Conservation (phyloP, 2,113 vertebrate genomes). For the Epinephelus lanceolatus region DNA sequence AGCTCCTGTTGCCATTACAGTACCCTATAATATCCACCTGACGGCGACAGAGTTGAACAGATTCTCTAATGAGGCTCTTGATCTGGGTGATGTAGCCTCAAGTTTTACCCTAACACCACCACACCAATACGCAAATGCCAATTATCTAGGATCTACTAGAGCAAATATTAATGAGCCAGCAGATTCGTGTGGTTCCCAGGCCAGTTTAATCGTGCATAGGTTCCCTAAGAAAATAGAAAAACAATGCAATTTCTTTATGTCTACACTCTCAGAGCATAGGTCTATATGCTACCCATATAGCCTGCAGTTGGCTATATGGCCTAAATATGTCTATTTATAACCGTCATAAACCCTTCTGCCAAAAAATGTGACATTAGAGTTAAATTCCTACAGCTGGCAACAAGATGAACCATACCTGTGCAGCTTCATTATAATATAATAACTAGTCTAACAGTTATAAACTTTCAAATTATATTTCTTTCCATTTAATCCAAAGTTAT, state of each 20-base stretch:
- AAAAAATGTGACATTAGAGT: not conserved
- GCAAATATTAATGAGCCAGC: not conserved
- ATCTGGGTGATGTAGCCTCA: too few species aligned
- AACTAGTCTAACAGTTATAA: not conserved
- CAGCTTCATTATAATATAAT: not conserved
- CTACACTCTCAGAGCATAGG: not conserved
- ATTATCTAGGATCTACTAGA: too few species aligned
- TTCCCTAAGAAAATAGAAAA: not conserved
- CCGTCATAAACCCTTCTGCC: not conserved
- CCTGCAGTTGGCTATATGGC: not conserved
- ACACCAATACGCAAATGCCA: too few species aligned
- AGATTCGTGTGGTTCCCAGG: too few species aligned
- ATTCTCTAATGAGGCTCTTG: not conserved
- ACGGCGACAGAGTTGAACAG: constrained; percentile 54
- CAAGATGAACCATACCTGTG: not conserved
- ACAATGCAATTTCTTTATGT: not conserved
- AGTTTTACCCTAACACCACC: not conserved
- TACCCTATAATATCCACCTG: constrained; percentile 27
- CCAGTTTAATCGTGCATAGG: not conserved
- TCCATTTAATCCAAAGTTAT: not conserved
- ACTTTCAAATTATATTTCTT: not conserved
- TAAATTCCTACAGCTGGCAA: not conserved
- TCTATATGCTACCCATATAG: too few species aligned
- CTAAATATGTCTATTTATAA: not conserved
- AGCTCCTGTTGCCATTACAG: not conserved